A percentile compares a stretch with the other conserved stretches of the same genome.
Conservation (phyloP, 2,797 vertebrate species). For the Alauda arvensis region DNA sequence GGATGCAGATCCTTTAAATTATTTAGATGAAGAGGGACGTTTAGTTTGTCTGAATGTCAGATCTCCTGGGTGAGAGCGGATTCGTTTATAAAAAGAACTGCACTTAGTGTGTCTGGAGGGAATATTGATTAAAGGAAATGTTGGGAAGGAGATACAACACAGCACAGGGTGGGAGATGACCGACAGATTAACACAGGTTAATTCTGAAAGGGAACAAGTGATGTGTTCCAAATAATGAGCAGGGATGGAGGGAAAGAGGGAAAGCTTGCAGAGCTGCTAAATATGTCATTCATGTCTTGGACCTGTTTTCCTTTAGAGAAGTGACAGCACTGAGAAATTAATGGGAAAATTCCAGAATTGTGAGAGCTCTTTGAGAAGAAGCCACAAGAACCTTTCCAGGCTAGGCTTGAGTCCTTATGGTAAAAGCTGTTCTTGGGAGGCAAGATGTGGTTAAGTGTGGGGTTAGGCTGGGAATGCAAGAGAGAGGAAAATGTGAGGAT, state of each 20-base stretch:
- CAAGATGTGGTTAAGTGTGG: not conserved
- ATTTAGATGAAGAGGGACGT: slow-evolving; percentile 33
- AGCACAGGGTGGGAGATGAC: slow-evolving; percentile 33
- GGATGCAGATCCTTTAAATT: slow-evolving; percentile 43
- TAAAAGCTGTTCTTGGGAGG: not conserved
- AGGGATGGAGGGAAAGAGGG: not conserved
- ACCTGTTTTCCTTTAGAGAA: not conserved
- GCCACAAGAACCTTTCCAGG: not conserved
- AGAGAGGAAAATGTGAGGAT: not conserved
- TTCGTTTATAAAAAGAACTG: slow-evolving; percentile 36
- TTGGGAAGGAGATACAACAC: not conserved
- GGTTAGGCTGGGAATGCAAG: not conserved
- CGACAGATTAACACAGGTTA: slow-evolving; percentile 18
- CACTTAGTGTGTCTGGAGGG: slow-evolving; percentile 8
- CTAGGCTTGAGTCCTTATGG: not conserved
- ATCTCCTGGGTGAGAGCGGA: slow-evolving; percentile 20
- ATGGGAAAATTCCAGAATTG: not conserved
- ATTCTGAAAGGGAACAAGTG: not conserved
- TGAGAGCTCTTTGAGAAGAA: not conserved
- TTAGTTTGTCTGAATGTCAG: slow-evolving; percentile 55
- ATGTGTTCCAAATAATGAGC: slow-evolving; percentile 12
- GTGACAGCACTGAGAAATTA: not conserved
- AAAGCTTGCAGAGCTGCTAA: not conserved
- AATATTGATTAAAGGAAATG: slow-evolving; percentile 49
- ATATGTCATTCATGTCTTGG: not conserved